Conservation (phyloP, 2,888 invertebrate species). For the Synanthedon formicaeformis region DNA sequence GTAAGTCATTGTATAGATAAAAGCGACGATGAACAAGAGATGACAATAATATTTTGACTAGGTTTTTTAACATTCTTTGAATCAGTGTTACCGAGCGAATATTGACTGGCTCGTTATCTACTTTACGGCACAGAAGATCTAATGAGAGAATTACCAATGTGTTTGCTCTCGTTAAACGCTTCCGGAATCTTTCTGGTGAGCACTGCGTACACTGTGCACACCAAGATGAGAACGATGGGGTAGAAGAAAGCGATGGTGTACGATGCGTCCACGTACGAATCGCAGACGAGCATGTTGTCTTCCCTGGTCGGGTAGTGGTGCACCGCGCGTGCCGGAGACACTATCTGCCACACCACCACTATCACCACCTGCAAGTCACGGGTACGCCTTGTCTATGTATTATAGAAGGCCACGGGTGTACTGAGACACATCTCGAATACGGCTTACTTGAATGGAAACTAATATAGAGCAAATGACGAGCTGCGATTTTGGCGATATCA, state of each 20-base stretch:
- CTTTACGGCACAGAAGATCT: too few species aligned
- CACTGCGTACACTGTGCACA: conserved; percentile 95
- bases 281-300: conserved; percentile 91
- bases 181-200: conserved; percentile 96
- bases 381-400: not conserved
- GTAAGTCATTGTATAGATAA: too few species aligned
- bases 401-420: not conserved
- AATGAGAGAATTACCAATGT: conserved; percentile 75
- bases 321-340: conserved; percentile 92
- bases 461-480: conserved; percentile 88
- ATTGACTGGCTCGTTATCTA: too few species aligned
- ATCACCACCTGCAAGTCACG: conserved; percentile 73
- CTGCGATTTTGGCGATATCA: conserved; percentile 92
- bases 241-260: conserved; percentile 94
- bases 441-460: conserved; percentile 84
- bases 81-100: too few species aligned
- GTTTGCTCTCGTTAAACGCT: conserved; percentile 97
- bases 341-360: conserved; percentile 89
- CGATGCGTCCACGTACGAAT: conserved; percentile 90
- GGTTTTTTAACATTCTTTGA: too few species aligned
- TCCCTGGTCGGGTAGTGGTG: conserved; percentile 89
- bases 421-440: not conserved
- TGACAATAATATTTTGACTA: too few species aligned
- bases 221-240: conserved; percentile 87
- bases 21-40: too few species aligned